Conservation (phyloP, 2,888 invertebrate species). For the Mycogona germanica region DNA sequence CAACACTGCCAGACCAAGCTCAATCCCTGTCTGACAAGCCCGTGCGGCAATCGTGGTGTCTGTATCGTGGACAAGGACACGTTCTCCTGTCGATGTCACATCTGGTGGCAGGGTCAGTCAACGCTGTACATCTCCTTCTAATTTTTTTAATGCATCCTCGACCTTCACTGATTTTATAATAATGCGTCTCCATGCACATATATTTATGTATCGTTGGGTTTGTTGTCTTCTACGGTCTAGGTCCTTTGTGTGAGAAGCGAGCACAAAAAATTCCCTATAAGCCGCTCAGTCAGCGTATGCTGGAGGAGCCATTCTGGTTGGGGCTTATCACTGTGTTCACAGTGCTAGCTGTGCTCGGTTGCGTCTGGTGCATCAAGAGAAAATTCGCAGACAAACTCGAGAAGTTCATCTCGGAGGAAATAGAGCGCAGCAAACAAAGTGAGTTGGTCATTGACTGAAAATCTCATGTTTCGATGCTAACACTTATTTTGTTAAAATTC, state of each 20-base stretch:
- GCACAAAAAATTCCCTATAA: conserved; percentile 56
- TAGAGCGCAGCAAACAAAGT: conserved; percentile 25
- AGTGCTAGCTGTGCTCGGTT: conserved; percentile 61
- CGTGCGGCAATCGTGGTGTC: conserved; percentile 60
- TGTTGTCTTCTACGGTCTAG: conserved; percentile 31
- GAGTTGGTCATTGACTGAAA: too few species aligned
- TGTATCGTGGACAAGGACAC: conserved; percentile 49
- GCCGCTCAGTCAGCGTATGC: conserved; percentile 62
- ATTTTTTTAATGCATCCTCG: too few species aligned
- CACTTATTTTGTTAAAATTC: too few species aligned
- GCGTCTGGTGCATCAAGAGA: conserved; percentile 70
- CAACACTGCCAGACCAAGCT: conserved; percentile 50
- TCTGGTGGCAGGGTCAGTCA: conserved; percentile 52
- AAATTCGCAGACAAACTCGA: conserved; percentile 78
- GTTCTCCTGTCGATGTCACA: conserved; percentile 57
- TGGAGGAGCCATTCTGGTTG: conserved; percentile 80
- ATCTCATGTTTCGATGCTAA: neutral
- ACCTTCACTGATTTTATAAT: too few species aligned
- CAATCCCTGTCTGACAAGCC: conserved; percentile 55
- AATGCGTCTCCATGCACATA: too few species aligned
- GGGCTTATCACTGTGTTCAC: conserved; percentile 72
- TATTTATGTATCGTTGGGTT: neutral
- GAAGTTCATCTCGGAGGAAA: conserved; percentile 63
- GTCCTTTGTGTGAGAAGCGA: conserved; percentile 51
- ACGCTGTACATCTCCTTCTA: too few species aligned